Base-by-base conservation (phyloP, 2,797 vertebrate genomes). In the Hyperoplus immaculatus region DNA sequence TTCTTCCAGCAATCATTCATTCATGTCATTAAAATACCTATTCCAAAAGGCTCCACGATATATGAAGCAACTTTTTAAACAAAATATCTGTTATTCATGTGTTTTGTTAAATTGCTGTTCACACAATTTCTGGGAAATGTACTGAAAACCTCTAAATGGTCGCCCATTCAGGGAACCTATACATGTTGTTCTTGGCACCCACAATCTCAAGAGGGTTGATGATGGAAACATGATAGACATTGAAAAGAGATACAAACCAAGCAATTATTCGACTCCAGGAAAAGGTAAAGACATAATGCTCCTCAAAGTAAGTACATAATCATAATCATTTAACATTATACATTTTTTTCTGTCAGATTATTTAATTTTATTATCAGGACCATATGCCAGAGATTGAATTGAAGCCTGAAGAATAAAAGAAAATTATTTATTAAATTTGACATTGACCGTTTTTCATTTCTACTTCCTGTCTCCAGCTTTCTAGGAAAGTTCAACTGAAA, bases 261-360 rank as follows among this genome's bases (percentile, higher is more conserved):
- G 2, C 8, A 0, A 0, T 29, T 90, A 53, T 38, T 0, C 0
- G 0, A 0, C 0, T 0, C 0, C 0, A 0, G 0, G 0, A 0
- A 0, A 0, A 0, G 78, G 72, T 4, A 13, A 67, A 9, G 91
- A 93, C 84, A 92, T 94, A 55, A 85, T 92, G 90, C 82, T 93
- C 53, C 83, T 94, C 29, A 85, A 80, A 75, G 92, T 93, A 88
- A 82, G 81, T 62, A 6, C 0, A 66, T 9, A 9, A 38, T 53
- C 9, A 21, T 21, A 21, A 21, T 45, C 15, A 53, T 8, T 8
- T 16, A 15, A 38, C 15, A 16, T 29, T 5, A 12, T 12, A 0
- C 8, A 59, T 41, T 58, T 29, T 73, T 65, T 58, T 8, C 21
- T 21, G 15, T 16, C 38, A 58, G 6, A 16, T 42, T 5, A 6